Conservation (phyloP, 2,888 invertebrate species). For the Cerastis leucographa region DNA sequence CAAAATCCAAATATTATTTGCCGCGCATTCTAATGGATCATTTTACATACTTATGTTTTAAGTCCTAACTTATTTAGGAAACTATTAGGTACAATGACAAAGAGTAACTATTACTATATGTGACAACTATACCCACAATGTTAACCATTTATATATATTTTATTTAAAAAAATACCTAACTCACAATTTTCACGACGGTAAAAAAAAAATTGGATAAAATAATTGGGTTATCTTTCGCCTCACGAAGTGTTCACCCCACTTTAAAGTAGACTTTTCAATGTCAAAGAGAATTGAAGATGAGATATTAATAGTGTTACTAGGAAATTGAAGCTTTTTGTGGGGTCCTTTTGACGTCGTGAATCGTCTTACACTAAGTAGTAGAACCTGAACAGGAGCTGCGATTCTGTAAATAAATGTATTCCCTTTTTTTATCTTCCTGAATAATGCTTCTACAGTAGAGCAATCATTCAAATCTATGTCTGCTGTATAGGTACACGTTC, state of each 20-base stretch:
- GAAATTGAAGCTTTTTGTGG: background rate
- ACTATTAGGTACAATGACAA: background rate
- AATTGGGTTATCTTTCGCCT: slow-evolving; percentile 59
- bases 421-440: too few relatives aligned
- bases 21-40: background rate
- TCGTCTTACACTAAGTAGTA: too few relatives aligned
- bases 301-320: background rate
- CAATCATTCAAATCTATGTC: too few relatives aligned
- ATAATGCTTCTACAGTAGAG: too few relatives aligned
- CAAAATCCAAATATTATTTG: background rate
- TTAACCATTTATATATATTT: too few relatives aligned
- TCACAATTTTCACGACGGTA: background rate
- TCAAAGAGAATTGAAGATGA: slow-evolving; percentile 40
- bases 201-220: too few relatives aligned
- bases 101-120: background rate
- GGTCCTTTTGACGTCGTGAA: background rate
- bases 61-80: background rate
- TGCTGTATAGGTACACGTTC: too few relatives aligned
- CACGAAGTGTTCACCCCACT: slow-evolving; percentile 15
- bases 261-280: slow-evolving; percentile 32
- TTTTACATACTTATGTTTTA: background rate
- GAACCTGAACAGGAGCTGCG: too few relatives aligned
- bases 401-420: too few relatives aligned
- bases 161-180: background rate
- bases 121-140: background rate